Percentiles rank a stretch among this genome's conserved stretches.
Evolutionary conservation across 2,888 invertebrate genomes (phyloP).

Genomic region (Gryllus longicercus): DNA sequence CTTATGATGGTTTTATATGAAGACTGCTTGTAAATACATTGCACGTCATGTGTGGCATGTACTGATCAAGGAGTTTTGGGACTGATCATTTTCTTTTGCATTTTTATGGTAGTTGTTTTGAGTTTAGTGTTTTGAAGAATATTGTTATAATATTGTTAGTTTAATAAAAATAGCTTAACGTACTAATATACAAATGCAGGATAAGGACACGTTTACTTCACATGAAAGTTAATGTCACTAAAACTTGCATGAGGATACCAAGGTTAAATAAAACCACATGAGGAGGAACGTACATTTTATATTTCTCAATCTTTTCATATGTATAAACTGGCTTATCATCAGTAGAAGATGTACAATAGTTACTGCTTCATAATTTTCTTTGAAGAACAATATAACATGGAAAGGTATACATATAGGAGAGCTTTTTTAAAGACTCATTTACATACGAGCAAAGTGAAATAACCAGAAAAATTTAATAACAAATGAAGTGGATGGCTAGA

Average conservation of each 20-base stretch:
- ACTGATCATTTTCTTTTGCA: no score
- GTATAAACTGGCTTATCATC: neutral
- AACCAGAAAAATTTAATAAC: neutral
- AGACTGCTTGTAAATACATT: no score
- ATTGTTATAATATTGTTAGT: no score
- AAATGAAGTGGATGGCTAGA: neutral
- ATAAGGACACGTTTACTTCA: no score
- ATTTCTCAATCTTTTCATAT: neutral
- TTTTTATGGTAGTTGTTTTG: no score
- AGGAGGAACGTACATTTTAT: neutral
- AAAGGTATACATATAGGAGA: neutral
- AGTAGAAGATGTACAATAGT: neutral
- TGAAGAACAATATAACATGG: neutral
- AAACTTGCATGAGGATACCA: neutral
- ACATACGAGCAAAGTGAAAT: neutral
- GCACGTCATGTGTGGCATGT: no score
- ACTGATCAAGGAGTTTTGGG: no score
- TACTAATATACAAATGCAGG: no score
- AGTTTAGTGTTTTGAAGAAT: no score
- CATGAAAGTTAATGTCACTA: no score
- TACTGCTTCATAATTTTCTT: neutral
- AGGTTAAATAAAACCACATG: neutral
- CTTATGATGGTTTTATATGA: no score
- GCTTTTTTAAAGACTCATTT: neutral
- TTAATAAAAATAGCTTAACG: no score